phyloP scores from a whole-genome alignment of 1,140 invertebrate genomes.

The Bombyx mandarina region DNA sequence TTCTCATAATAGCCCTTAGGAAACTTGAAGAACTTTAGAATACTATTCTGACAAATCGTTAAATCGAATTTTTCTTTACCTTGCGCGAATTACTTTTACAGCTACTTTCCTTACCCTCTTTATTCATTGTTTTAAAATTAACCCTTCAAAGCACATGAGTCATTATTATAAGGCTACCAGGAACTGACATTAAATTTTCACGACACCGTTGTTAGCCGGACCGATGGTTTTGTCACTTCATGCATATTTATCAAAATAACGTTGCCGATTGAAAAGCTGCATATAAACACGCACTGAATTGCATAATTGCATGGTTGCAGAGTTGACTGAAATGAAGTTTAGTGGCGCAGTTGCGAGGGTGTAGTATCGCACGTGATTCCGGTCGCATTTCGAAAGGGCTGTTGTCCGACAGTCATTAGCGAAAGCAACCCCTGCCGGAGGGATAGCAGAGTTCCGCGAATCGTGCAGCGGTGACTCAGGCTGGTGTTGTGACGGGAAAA shows the following conservation, averaged over 20 bases:
- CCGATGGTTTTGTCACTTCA: slow-evolving; percentile 60
- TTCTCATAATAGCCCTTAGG: no score
- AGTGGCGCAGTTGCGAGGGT: slow-evolving; percentile 45
- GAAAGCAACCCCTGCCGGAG: slow-evolving; percentile 44
- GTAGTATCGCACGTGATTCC: slow-evolving; percentile 36
- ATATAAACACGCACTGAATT: slow-evolving; percentile 66
- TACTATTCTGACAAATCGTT: no score
- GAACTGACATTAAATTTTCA: slow-evolving; percentile 70
- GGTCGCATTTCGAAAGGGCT: slow-evolving; percentile 40
- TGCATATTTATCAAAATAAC: slow-evolving; percentile 71
- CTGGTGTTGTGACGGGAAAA: slow-evolving; percentile 36
- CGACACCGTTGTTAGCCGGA: slow-evolving; percentile 62
- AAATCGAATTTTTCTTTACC: no score
- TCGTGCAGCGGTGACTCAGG: slow-evolving; percentile 46
- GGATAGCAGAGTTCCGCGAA: slow-evolving; percentile 52
- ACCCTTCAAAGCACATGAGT: slow-evolving; percentile 64
- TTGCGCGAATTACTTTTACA: no score
- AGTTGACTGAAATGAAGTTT: slow-evolving; percentile 46
- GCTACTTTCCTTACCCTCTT: no score
- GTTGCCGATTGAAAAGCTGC: slow-evolving; percentile 66
- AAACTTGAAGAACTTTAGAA: no score
- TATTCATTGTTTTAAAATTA: slow-evolving; percentile 42
- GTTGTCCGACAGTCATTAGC: slow-evolving; percentile 57
- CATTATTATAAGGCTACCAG: slow-evolving; percentile 57
- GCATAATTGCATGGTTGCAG: slow-evolving; percentile 30